Percentiles rank a stretch among this genome's conserved stretches.
phyloP scores from a whole-genome alignment of 2,113 vertebrate species.

The Pelecanus crispus region DNA sequence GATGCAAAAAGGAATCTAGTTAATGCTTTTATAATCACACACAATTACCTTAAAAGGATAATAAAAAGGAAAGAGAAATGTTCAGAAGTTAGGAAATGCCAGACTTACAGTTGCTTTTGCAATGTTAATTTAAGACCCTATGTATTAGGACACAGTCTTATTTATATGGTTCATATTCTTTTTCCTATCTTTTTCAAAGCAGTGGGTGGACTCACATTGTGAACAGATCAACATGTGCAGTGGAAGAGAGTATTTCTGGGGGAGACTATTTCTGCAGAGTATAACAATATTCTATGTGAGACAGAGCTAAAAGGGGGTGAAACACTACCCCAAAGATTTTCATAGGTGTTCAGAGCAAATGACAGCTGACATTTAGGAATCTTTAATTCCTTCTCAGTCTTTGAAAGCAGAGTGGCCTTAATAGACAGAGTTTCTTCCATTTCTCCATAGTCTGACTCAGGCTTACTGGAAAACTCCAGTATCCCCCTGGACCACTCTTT shows the following conservation, averaged over 20 bases:
- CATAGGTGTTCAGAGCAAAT: background rate
- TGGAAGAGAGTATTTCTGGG: background rate
- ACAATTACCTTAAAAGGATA: conserved; percentile 50
- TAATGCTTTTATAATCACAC: conserved; percentile 50
- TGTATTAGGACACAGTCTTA: background rate
- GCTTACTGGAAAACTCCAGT: background rate
- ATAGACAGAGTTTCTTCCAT: background rate
- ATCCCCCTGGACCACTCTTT: background rate
- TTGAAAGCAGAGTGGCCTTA: background rate
- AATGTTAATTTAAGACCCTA: background rate
- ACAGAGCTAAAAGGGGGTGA: background rate
- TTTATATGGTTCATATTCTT: background rate
- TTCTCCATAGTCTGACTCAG: background rate
- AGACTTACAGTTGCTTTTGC: background rate
- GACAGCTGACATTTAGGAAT: background rate
- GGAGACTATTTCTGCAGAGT: background rate
- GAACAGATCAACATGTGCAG: background rate
- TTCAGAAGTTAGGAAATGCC: background rate
- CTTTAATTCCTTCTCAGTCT: background rate
- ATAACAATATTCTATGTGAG: background rate
- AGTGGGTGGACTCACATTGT: background rate
- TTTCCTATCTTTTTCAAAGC: background rate
- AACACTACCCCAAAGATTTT: background rate
- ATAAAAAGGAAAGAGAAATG: conserved; percentile 28
- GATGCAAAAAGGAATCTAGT: conserved; percentile 12